Base-by-base conservation (phyloP, 2,113 vertebrate genomes). In the Odocoileus hemionus region DNA sequence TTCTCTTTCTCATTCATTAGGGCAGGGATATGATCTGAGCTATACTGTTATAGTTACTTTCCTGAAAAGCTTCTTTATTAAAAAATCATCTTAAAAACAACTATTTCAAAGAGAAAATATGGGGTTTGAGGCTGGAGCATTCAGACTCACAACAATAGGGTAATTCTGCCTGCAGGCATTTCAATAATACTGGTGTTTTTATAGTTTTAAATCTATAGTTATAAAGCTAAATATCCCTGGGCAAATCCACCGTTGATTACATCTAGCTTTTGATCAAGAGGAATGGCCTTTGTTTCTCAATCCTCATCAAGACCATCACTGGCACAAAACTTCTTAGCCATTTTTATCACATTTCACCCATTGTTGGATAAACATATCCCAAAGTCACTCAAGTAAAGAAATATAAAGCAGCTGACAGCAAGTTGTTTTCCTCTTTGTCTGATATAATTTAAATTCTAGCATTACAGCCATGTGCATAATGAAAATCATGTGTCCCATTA, bases 261-360 rank as follows among this genome's bases (percentile, higher is more conserved):
- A 95, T 95, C 92, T 86, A 45, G 87, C 94, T 97, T 98, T 98
- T 97, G 94, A 97, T 96, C 89, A 96, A 92, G 93, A 97, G 78
- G 33, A 97, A 96, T 93, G 80, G 94, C 13, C 91, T 97, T 96
- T 97, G 50, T 94, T 98, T 97, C 92, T 86, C 55, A 85, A 9
- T 95, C 80, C 80, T 97, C 95, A 79, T 47, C 54, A 87, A 96
- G 84, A 95, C 90, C 61, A 64, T 95, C 30, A 90, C 7, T 67
- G 86, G 60, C 89, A 86, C 76, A 82, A 89, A 14, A 7, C 19
- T 79, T 95, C 80, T 96, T 85, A 91, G 54, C 50, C 60, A 85
- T 88, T 96, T 97, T 96, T 95, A 67, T 96, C 88, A 88, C 60
- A 83, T 95, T 97, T 94, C 36, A 86, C 39, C 76, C 90, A 64